phyloP scores from a whole-genome alignment of 2,888 invertebrate species.

The Dioctria linearis region DNA sequence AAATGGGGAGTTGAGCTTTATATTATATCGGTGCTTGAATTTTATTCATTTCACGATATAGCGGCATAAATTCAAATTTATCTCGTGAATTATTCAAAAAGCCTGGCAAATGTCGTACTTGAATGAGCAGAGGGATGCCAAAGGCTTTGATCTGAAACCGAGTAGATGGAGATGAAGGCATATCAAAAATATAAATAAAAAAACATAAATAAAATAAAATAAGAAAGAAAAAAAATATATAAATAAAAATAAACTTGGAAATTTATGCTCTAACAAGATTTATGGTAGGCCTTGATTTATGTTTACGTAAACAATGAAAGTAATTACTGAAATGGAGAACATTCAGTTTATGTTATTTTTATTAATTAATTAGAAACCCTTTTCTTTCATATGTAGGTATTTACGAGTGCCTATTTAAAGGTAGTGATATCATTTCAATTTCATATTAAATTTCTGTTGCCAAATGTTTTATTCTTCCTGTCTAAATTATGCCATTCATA shows the following conservation, averaged over 20 bases:
- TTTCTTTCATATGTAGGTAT: neutral
- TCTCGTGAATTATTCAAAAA: slow-evolving; percentile 56
- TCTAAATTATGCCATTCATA: neutral
- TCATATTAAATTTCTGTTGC: neutral
- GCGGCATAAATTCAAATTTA: slow-evolving; percentile 57
- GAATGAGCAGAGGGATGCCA: slow-evolving; percentile 41
- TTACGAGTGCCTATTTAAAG: neutral
- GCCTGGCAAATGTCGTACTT: slow-evolving; percentile 49
- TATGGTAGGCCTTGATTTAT: slow-evolving; percentile 19
- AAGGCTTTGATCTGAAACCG: neutral
- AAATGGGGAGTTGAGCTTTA: neutral
- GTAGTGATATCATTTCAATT: neutral
- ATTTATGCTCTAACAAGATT: slow-evolving; percentile 3
- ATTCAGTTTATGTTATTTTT: neutral
- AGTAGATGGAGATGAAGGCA: slow-evolving; percentile 14
- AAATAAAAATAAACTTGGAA: neutral
- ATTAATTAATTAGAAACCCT: slow-evolving; percentile 25
- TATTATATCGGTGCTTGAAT: slow-evolving; percentile 51
- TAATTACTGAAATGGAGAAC: slow-evolving; percentile 27
- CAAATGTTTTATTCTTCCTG: neutral
- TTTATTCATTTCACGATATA: slow-evolving; percentile 56
- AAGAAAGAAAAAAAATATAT: too few species aligned
- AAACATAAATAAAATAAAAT: too few species aligned
- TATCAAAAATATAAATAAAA: neutral
- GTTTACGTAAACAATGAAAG: slow-evolving; percentile 9